Conservation (phyloP, 2,113 vertebrate species). For the Halcyon malimbica region DNA sequence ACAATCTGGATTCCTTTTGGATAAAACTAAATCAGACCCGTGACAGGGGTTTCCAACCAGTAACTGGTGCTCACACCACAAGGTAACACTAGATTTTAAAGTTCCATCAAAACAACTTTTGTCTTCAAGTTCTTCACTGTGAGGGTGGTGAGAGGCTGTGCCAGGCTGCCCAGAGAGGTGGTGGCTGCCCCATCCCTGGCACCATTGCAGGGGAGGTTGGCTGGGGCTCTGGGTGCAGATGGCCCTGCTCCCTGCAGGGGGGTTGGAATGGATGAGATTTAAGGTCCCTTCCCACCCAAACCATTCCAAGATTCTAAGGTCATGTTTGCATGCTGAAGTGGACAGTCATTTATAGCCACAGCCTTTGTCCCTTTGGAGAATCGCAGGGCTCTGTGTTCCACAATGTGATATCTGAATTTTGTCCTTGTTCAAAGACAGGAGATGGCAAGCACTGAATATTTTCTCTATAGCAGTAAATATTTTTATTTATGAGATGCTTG, state of each 20-base stretch:
- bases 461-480: neutral
- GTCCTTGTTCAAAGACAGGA: neutral
- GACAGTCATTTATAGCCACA: neutral
- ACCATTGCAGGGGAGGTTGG: too few relatives aligned
- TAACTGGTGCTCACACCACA: neutral
- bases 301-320: too few relatives aligned
- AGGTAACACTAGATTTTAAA: neutral
- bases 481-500: neutral
- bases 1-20: neutral
- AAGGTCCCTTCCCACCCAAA: too few relatives aligned
- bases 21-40: neutral
- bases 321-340: too few relatives aligned
- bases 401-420: neutral
- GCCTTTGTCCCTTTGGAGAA: neutral
- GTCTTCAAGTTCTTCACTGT: too few relatives aligned
- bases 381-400: neutral
- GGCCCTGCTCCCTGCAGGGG: too few relatives aligned
- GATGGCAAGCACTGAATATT: neutral
- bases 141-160: too few relatives aligned
- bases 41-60: neutral
- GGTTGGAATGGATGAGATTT: too few relatives aligned
- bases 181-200: too few relatives aligned
- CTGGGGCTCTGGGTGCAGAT: too few relatives aligned
- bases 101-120: neutral
- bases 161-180: too few relatives aligned